Evolutionary conservation across 2,113 vertebrate genomes (phyloP), one percentile per base, ranked within the genome.

Genomic region (Psilopogon haemacephalus): DNA sequence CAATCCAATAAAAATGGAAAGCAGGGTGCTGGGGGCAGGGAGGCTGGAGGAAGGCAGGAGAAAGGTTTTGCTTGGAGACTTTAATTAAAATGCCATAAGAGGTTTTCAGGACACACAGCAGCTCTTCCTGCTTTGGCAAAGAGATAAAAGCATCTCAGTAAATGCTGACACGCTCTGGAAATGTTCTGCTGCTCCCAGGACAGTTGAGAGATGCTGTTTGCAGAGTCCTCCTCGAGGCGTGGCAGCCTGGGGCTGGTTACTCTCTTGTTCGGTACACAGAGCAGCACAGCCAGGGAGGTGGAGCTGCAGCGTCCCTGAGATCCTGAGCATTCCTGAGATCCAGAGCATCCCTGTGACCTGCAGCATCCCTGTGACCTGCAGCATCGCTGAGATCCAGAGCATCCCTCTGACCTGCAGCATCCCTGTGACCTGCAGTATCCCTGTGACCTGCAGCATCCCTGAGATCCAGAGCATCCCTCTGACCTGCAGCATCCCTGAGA

Each of bases 1-100:
- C 92, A 70, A 26, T 70, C 78, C 89, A 67, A 73, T 74, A 74
- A 82, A 87, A 80, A 79, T 72, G 82, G 88, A 75, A 82, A 89
- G 59, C 93, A 78, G 60, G 20, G 68, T 38, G 46, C 67, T 67
- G 67, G 55, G 42, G 42, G 63, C 44, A 55, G 44, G 71, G 78
- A 62, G 33, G 37, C 28, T 50, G 60, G 48, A 35, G 6, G 67
- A 33, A 33, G 79, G 50, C 15, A 59, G 37, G 70, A 16, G 13
- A 32, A 55, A 46, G 48, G 8, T 42, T 71, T 80, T 85, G 74
- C 89, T 84, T 38, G 52, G 80, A 80, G 33, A 40, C 62, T 90
- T 86, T 78, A 77, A 94, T 92, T 94, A 92, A 90, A 91, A 84
- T 35, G 74, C 86, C 21, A 1, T 35, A 50, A 73, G 70, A 81